Percentiles rank a stretch among this genome's conserved stretches.
These are phyloP conservation scores for Allobates femoralis DNA, from an alignment of 2,797 vertebrate genomes.

Conservation along the genomic window DNA sequence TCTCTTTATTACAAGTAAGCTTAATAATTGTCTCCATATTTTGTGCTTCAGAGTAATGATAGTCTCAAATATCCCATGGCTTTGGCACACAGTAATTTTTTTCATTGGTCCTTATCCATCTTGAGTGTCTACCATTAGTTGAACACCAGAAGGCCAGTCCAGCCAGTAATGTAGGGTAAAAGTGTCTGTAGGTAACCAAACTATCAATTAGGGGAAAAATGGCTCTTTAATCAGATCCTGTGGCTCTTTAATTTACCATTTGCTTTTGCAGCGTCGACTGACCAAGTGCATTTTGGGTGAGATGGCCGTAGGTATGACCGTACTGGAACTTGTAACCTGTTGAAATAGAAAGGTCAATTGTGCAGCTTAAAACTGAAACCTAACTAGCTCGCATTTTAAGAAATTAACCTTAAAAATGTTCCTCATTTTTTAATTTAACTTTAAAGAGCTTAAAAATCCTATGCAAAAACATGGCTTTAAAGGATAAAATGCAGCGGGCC, in stretches of 20 bases:
- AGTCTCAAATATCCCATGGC: background rate
- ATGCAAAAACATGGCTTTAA: too few relatives aligned
- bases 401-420: too few relatives aligned
- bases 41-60: background rate
- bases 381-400: background rate
- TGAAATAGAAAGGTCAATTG: background rate
- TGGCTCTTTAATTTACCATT: conserved; percentile 5
- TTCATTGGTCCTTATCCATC: background rate
- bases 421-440: too few relatives aligned
- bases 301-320: conserved; percentile 75
- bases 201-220: background rate
- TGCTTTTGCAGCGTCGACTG: conserved; percentile 67
- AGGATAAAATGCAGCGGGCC: too few relatives aligned
- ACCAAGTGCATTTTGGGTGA: conserved; percentile 75
- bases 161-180: background rate
- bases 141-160: background rate
- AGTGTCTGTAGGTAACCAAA: background rate
- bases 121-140: too few relatives aligned
- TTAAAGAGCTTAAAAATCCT: too few relatives aligned
- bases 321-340: conserved; percentile 80
- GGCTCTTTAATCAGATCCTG: background rate
- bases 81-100: background rate
- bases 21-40: background rate
- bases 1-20: conserved; percentile 28
- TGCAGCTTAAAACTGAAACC: background rate